phyloP scores from a whole-genome alignment of 30 jellyfish, hydroid and myxozoan genomes.

The Hydractinia echinata region DNA sequence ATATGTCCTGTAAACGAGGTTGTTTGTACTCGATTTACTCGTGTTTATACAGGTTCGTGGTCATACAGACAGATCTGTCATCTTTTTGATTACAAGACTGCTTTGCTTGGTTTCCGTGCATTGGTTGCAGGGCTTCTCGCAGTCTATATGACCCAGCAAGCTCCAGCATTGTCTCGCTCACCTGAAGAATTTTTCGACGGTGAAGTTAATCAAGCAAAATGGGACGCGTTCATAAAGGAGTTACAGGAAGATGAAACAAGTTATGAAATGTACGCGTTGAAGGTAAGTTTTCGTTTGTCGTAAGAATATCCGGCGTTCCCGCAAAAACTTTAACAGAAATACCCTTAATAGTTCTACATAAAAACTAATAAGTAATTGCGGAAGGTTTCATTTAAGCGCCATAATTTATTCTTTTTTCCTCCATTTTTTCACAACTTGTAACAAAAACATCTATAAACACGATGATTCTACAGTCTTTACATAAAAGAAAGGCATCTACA shows the following conservation, averaged over 20 bases:
- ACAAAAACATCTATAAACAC: too few species aligned
- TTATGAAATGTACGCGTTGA: slow-evolving; percentile 7
- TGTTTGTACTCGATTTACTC: not conserved
- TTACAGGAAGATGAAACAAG: not conserved
- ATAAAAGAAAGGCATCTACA: too few species aligned
- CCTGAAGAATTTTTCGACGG: not conserved
- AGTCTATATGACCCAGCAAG: not conserved
- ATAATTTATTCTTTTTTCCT: too few species aligned
- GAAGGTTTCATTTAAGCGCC: too few species aligned
- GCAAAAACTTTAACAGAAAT: too few species aligned
- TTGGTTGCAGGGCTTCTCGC: not conserved
- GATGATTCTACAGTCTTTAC: too few species aligned
- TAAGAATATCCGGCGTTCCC: too few species aligned
- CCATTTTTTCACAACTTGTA: too few species aligned
- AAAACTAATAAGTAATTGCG: too few species aligned
- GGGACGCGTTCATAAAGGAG: slow-evolving; percentile 19
- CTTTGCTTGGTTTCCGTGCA: slow-evolving; percentile 1
- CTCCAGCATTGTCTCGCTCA: not conserved
- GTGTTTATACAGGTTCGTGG: slow-evolving; percentile 6
- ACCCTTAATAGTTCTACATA: too few species aligned
- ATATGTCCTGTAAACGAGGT: too few species aligned
- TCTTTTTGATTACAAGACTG: not conserved
- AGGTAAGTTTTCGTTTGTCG: not conserved
- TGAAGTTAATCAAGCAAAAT: slow-evolving; percentile 5
- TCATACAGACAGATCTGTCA: slow-evolving; percentile 4